phyloP scores from a whole-genome alignment of 37 sponge, comb jelly and placozoan genomes.

The Chondrosia reniformis region DNA sequence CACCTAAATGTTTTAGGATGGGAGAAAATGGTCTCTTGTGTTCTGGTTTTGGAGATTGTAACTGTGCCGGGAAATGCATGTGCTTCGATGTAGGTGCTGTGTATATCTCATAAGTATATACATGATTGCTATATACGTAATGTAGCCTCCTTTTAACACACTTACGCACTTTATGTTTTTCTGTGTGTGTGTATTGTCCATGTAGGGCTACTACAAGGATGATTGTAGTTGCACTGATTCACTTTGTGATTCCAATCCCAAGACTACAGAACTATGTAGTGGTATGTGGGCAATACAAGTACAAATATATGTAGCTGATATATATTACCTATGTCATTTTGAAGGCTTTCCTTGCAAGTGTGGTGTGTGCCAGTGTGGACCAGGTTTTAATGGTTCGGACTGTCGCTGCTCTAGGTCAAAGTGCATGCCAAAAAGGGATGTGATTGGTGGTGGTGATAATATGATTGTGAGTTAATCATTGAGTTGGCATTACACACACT shows the following conservation, averaged over 20 bases:
- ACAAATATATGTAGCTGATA: too few species aligned
- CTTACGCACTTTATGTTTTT: too few species aligned
- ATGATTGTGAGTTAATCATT: too few species aligned
- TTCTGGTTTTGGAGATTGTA: neutral
- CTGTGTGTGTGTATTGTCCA: too few species aligned
- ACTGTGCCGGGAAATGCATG: constrained; percentile 1
- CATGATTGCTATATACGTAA: too few species aligned
- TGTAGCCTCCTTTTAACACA: too few species aligned
- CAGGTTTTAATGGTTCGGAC: neutral
- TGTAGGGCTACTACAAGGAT: neutral
- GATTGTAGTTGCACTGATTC: neutral
- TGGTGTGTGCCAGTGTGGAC: neutral
- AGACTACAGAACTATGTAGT: too few species aligned
- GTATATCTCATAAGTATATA: neutral
- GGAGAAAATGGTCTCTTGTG: neutral
- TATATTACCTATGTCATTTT: too few species aligned
- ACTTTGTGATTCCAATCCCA: too few species aligned
- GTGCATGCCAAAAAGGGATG: neutral
- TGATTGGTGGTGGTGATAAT: too few species aligned
- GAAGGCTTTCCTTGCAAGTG: neutral
- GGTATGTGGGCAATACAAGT: too few species aligned
- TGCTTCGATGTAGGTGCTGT: neutral
- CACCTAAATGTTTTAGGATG: neutral
- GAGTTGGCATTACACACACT: too few species aligned
- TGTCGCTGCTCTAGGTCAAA: neutral